Percentiles rank a stretch among this genome's conserved stretches.
Evolutionary conservation across 2,113 vertebrate genomes (phyloP).

Genomic region (Butorides virescens): DNA sequence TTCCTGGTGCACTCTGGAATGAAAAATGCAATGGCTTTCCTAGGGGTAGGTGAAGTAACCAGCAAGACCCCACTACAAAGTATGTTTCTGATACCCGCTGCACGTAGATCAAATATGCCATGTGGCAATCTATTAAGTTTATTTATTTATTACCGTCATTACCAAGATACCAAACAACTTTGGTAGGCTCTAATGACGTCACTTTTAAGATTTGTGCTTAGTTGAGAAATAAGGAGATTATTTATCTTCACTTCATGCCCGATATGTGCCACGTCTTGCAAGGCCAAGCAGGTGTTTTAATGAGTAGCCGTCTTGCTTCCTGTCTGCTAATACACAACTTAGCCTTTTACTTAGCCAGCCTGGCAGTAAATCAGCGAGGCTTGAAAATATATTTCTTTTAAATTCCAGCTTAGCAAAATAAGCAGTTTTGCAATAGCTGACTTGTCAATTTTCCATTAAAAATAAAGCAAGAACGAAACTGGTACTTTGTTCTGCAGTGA

Average conservation of each 20-base stretch:
- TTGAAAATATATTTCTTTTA: not conserved
- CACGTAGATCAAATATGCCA: not conserved
- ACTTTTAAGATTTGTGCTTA: not conserved
- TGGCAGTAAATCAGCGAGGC: not conserved
- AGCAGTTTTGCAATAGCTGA: not conserved
- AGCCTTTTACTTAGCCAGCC: not conserved
- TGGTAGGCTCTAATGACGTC: not conserved
- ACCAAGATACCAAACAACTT: not conserved
- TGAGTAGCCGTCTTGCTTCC: not conserved
- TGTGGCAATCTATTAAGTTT: not conserved
- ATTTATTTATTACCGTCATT: constrained; percentile 14
- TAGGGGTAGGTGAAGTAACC: not conserved
- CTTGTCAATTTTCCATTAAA: constrained; percentile 38
- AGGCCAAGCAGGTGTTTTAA: not conserved
- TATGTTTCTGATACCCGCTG: not conserved
- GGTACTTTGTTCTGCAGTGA: not conserved
- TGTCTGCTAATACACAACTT: not conserved
- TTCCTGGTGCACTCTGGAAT: not conserved
- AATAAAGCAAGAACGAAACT: constrained; percentile 3
- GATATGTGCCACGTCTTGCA: not conserved
- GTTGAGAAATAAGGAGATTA: not conserved
- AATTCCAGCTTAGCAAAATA: not conserved
- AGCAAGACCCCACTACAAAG: not conserved
- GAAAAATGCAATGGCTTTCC: not conserved
- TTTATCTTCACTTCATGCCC: not conserved